Evolutionary conservation across 2,888 invertebrate species (phyloP), one percentile per base, ranked within the genome.

Genomic region (Drepanosiphum platanoidis): DNA sequence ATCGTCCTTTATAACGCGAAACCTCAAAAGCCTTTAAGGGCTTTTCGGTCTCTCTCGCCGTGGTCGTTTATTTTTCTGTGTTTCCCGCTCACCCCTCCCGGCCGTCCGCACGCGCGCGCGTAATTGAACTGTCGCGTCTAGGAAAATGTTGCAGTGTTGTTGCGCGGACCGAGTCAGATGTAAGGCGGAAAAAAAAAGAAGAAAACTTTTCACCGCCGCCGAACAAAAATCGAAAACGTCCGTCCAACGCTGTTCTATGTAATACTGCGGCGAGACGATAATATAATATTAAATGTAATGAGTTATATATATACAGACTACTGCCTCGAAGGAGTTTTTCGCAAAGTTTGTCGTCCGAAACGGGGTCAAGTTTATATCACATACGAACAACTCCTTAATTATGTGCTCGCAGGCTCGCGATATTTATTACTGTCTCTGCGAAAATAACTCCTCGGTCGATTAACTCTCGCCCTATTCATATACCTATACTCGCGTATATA

Each of bases 11-110:
- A 64, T 30, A 27, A 36, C n/a, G 36, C 18, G 0, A 77, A 61
- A 77, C 77, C 61, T 61, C 77, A 61, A 77, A 77, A 77, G 77
- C 77, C 52, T 77, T 61, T 30, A 77, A 77, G 58, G 61, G 36
- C 34, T 77, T 77, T 77, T 27, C 52, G 36, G 77, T 77, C 61
- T 74, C 61, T 74, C 74, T 46, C 11, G 72, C 30, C 58, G n/a
- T 36, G 36, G n/a, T 58, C 36, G 58, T 36, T 32, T 61, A 61
- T 61, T 61, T 58, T 58, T 58, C 58, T n/a, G 22, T 13, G 8
- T n/a, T 22, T 34, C 70, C 34, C n/a, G n/a, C 52, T n/a, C n/a
- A n/a, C n/a, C n/a, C n/a, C n/a, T n/a, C n/a, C n/a, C n/a, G n/a
- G n/a, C 18, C 52, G 30, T 66, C 13, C 9, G 11, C 11, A 27